A percentile compares a stretch with the other conserved stretches of the same genome.
Evolutionary conservation across 2,113 vertebrate genomes (phyloP).

Genomic region (Channa argus): DNA sequence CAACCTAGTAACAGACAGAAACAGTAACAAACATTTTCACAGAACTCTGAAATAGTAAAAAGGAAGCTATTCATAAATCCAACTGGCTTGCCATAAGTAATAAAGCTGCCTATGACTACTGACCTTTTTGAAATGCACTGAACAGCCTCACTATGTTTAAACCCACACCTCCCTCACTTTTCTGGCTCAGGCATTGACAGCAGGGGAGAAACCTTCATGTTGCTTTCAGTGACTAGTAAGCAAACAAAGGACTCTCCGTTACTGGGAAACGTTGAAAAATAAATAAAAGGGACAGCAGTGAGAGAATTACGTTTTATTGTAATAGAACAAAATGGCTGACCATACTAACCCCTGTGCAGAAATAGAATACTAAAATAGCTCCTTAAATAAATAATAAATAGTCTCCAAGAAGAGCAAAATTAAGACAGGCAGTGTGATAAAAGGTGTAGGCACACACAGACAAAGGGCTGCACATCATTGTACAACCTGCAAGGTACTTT

Average conservation of each 20-base stretch:
- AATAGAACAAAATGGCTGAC: not conserved
- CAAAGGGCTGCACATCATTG: not conserved
- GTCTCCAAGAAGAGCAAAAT: not conserved
- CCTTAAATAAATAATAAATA: slow-evolving; percentile 21
- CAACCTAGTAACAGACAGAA: too few relatives aligned
- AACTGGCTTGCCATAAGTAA: slow-evolving; percentile 15
- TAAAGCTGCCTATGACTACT: slow-evolving; percentile 24
- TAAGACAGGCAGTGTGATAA: not conserved
- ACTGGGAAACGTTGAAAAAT: not conserved
- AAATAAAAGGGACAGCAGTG: not conserved
- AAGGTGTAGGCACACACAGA: not conserved
- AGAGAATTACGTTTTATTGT: not conserved
- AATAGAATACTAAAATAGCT: slow-evolving; percentile 8
- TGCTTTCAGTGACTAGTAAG: not conserved
- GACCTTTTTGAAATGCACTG: slow-evolving; percentile 20
- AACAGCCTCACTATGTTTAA: slow-evolving; percentile 28
- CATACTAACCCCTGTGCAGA: not conserved
- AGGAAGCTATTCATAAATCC: slow-evolving; percentile 53
- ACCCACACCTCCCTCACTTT: not conserved
- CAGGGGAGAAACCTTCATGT: slow-evolving; percentile 17
- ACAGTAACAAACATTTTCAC: not conserved
- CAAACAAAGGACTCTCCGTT: not conserved
- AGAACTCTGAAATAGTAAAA: slow-evolving; percentile 35
- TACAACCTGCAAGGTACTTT: not conserved
- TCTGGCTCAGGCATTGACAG: slow-evolving; percentile 44